A percentile compares a stretch with the other conserved stretches of the same genome.
Conservation (phyloP, 2,113 vertebrate genomes). For the Pogonocichla stellata region DNA sequence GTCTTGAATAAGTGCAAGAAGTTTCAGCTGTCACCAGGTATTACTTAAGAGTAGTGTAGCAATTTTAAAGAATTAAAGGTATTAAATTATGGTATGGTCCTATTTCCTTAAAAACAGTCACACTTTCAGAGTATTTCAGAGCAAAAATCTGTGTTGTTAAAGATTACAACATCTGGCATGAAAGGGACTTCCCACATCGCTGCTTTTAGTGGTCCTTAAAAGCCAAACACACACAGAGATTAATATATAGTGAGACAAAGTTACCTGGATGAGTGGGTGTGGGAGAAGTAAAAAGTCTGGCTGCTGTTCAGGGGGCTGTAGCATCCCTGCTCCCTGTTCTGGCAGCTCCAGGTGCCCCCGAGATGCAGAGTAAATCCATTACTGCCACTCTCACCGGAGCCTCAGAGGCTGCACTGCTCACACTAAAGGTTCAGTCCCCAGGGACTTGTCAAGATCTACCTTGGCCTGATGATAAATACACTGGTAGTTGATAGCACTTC, state of each 20-base stretch:
- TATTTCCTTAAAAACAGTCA: not conserved
- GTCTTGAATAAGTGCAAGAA: not conserved
- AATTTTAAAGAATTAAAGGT: not conserved
- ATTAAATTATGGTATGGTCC: not conserved
- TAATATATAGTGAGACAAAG: not conserved
- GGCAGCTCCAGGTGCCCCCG: accelerated
- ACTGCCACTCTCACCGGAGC: not conserved
- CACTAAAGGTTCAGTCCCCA: not conserved
- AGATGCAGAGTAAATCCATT: not conserved
- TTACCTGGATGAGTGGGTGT: not conserved
- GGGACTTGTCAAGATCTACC: not conserved
- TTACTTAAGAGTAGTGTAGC: not conserved
- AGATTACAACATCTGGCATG: not conserved
- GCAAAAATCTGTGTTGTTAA: not conserved
- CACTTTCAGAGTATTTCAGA: not conserved
- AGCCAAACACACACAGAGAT: not conserved
- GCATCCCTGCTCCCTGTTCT: not conserved
- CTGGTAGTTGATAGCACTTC: not conserved
- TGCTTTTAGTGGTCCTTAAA: not conserved
- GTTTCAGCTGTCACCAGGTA: not conserved
- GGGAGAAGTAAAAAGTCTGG: not conserved
- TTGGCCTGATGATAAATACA: not conserved
- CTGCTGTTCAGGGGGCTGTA: not conserved
- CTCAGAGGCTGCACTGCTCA: not conserved
- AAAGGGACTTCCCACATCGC: not conserved